Conservation (phyloP, 1,140 invertebrate genomes). For the Phymastichus coffea region DNA sequence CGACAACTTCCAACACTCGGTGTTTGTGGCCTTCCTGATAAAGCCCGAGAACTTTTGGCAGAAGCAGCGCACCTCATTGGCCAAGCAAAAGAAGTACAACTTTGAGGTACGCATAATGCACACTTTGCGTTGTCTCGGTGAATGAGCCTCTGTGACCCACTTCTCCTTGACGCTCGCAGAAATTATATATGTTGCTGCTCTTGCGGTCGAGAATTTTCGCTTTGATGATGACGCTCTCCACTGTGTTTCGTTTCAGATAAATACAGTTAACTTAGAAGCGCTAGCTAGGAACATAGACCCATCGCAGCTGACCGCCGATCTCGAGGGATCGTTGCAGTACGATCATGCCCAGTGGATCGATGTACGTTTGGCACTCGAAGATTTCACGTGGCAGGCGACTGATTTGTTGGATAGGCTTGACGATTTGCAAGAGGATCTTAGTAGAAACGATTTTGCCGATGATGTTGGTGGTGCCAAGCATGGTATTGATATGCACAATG, state of each 20-base stretch:
- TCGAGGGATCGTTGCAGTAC: conserved; percentile 91
- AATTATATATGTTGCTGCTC: no score
- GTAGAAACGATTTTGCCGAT: conserved; percentile 87
- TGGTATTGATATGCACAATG: conserved; percentile 88
- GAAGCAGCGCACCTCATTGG: conserved; percentile 94
- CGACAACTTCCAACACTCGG: conserved; percentile 86
- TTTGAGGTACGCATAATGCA: conserved; percentile 97
- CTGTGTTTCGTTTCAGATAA: conserved; percentile 71
- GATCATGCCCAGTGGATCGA: conserved; percentile 97
- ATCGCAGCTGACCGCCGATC: conserved; percentile 86
- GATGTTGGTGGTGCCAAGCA: conserved; percentile 88
- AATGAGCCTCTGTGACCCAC: no score
- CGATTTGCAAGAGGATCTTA: conserved; percentile 87
- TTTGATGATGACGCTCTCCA: no score
- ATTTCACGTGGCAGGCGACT: conserved; percentile 91
- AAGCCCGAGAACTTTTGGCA: conserved; percentile 99
- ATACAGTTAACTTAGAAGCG: conserved; percentile 92
- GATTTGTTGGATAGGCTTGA: conserved; percentile 90
- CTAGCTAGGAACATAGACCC: conserved; percentile 89
- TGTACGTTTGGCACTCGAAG: conserved; percentile 87
- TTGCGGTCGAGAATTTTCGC: no score
- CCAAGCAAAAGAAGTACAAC: conserved; percentile 98
- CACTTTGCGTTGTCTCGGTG: conserved; percentile 19
- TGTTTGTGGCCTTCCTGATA: conserved; percentile 92
- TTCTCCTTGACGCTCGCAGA: no score